Evolutionary conservation across 1,140 invertebrate species (phyloP), one percentile per base, ranked within the genome.

Genomic region (Maniola jurtina): DNA sequence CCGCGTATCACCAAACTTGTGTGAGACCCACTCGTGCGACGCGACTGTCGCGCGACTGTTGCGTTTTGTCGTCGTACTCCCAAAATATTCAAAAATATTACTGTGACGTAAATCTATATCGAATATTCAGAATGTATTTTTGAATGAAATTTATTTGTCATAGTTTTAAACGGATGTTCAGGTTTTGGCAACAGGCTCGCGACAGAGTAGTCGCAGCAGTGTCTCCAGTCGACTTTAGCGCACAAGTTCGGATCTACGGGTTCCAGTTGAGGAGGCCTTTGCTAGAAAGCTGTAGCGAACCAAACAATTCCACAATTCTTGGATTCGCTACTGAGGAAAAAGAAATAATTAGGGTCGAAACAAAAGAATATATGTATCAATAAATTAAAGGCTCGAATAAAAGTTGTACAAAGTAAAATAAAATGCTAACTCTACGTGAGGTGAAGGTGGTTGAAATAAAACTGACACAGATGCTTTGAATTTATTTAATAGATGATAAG

Each of bases 171-270:
- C 38, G 6, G 38, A 3, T 11, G 0, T 7, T 38, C 6, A 2
- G 42, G 42, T 45, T 5, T n/a, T 11, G 5, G 13, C 9, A n/a
- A 16, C 16, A 14, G 59, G 42, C 54, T 64, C 67, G 68, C 76
- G 83, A 75, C 73, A 66, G 75, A 79, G 71, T 47, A 77, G 74
- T 77, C 80, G 75, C 75, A 77, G 66, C 68, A 48, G 66, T 71
- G 76, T 68, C 64, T 63, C 81, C 76, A 64, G 75, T 74, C 81
- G 83, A 71, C 72, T 68, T 72, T 61, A 72, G 78, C 82, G 84
- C 85, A 90, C 88, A 90, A 90, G 86, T 90, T 89, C 85, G 88
- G 88, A 88, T 89, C 84, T 90, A 90, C 88, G 88, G 88, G 88
- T 90, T 85, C 75, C 88, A 90, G 88, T 90, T 90, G 55, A 87